Conservation (phyloP, 2,113 vertebrate species). For the Corythaixoides concolor region DNA sequence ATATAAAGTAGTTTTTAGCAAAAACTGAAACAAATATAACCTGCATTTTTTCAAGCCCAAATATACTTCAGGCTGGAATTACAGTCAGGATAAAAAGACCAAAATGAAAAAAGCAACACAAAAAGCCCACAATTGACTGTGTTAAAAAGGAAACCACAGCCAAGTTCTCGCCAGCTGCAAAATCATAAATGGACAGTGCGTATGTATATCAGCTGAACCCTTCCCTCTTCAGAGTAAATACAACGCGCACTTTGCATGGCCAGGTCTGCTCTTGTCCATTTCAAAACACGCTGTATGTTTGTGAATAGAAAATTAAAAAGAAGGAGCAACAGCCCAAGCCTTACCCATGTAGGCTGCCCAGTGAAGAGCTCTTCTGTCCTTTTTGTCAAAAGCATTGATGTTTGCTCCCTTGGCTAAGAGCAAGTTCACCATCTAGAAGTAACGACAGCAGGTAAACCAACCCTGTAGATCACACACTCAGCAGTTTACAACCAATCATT, state of each 20-base stretch:
- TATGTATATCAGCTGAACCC: not conserved
- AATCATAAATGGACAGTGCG: not conserved
- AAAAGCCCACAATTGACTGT: not conserved
- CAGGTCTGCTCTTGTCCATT: not conserved
- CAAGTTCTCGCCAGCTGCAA: not conserved
- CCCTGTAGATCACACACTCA: not conserved
- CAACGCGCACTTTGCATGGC: not conserved
- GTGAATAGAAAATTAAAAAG: not conserved
- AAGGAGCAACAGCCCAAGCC: not conserved
- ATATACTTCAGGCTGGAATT: not conserved
- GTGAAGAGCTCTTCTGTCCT: conserved; percentile 93
- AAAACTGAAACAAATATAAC: not conserved
- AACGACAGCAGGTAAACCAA: not conserved
- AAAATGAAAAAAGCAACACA: not conserved
- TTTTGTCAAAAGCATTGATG: conserved; percentile 98
- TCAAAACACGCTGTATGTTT: not conserved
- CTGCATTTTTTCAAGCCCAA: not conserved
- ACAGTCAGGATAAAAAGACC: not conserved
- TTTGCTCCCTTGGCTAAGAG: conserved; percentile 94
- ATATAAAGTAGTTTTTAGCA: not conserved
- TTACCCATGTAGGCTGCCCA: conserved; percentile 97
- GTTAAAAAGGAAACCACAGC: not conserved
- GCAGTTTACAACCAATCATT: not conserved
- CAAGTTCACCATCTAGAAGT: conserved; percentile 92
- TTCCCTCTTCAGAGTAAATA: not conserved